Conservation (phyloP, 2,113 vertebrate genomes). For the Tenrec ecaudatus region DNA sequence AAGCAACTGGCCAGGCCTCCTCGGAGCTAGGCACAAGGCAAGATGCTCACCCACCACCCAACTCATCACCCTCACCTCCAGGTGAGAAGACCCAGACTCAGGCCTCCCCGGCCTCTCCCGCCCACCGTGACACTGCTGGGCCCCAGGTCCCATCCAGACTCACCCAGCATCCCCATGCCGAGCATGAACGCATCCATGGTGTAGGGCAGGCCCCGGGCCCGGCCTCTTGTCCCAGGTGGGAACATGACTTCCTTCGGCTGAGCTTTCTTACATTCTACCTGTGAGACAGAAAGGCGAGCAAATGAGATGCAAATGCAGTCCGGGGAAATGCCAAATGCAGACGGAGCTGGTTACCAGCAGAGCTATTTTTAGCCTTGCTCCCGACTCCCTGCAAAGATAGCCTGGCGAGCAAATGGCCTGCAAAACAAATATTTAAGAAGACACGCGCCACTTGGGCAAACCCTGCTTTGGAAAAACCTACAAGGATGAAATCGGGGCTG, state of each 20-base stretch:
- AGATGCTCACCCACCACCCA: background rate
- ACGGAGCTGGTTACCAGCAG: slow-evolving; percentile 82
- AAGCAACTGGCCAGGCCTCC: background rate
- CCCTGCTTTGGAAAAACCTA: slow-evolving; percentile 75
- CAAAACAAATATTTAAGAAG: slow-evolving; percentile 83
- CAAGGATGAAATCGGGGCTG: slow-evolving; percentile 73
- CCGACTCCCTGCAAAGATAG: slow-evolving; percentile 82
- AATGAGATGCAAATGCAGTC: slow-evolving; percentile 92
- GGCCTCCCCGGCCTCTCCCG: background rate
- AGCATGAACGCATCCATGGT: slow-evolving; percentile 99
- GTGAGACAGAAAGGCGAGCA: slow-evolving; percentile 89
- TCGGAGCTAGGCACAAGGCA: background rate
- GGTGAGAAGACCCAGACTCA: background rate
- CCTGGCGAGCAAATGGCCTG: slow-evolving; percentile 72
- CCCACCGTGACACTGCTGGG: background rate
- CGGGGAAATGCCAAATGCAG: slow-evolving; percentile 90
- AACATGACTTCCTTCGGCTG: slow-evolving; percentile 99
- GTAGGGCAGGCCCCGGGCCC: slow-evolving; percentile 96
- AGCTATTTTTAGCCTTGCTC: slow-evolving; percentile 87
- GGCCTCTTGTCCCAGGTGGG: slow-evolving; percentile 96
- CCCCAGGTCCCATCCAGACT: slow-evolving; percentile 82
- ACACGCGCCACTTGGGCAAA: slow-evolving; percentile 76
- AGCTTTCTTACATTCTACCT: slow-evolving; percentile 99
- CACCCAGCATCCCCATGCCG: slow-evolving; percentile 99
- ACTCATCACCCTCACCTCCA: background rate